A percentile compares a stretch with the other conserved stretches of the same genome.
These are phyloP conservation scores for Parasteatoda lunata DNA, from an alignment of 2,888 invertebrate genomes.

Conservation along the genomic window DNA sequence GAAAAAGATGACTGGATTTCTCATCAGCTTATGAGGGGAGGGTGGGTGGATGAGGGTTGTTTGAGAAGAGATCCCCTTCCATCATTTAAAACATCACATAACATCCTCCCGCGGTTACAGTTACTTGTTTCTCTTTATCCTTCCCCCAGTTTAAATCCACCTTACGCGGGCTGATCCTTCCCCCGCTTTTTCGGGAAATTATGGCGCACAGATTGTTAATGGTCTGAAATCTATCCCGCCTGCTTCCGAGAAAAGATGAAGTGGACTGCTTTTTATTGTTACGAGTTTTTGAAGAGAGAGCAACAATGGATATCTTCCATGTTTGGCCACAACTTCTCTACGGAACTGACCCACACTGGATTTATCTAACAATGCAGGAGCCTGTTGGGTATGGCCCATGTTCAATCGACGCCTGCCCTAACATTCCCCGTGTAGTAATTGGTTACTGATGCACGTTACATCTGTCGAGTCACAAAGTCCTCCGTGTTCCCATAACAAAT, in stretches of 20 bases:
- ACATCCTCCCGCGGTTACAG: constrained; percentile 45
- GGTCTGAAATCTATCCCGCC: constrained; percentile 65
- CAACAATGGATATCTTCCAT: constrained; percentile 13
- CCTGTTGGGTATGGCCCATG: background rate
- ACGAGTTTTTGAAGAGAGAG: constrained; percentile 13
- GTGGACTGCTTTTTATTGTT: constrained; percentile 62
- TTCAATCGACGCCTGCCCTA: too few species aligned
- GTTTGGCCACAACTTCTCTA: too few species aligned
- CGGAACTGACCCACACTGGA: background rate
- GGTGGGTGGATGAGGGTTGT: background rate
- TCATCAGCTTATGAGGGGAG: background rate
- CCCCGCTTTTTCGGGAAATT: constrained; percentile 45
- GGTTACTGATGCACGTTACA: too few species aligned
- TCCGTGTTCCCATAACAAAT: too few species aligned
- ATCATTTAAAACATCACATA: constrained; percentile 24
- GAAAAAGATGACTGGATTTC: too few species aligned
- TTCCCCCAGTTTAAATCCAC: constrained; percentile 45
- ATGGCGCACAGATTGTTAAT: constrained; percentile 68
- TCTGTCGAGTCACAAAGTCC: too few species aligned
- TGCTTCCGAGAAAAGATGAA: constrained; percentile 47
- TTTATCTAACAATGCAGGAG: background rate
- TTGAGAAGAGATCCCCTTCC: background rate
- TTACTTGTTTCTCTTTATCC: constrained; percentile 56
- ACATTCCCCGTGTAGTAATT: too few species aligned
- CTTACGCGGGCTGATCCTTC: constrained; percentile 15